phyloP scores from a whole-genome alignment of 2,113 vertebrate species.

The Panthera tigris region DNA sequence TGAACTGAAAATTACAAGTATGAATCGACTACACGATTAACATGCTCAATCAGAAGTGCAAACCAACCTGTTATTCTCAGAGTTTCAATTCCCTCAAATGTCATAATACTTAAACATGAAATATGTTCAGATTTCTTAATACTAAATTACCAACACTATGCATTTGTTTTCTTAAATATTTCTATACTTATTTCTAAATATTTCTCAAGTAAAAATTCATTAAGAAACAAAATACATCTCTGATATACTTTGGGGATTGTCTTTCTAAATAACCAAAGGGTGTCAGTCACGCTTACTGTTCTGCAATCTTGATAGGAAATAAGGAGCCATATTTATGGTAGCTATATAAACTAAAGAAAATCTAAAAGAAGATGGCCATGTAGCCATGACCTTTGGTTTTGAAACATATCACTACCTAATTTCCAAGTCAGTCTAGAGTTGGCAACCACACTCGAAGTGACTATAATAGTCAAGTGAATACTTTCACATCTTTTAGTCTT shows the following conservation, averaged over 20 bases:
- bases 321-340: background rate
- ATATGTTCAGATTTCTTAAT: background rate
- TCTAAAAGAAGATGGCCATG: background rate
- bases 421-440: background rate
- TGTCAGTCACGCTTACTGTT: background rate
- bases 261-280: background rate
- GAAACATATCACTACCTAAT: background rate
- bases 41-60: background rate
- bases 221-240: background rate
- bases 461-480: background rate
- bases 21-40: background rate
- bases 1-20: background rate
- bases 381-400: background rate
- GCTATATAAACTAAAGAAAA: background rate
- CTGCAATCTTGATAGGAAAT: background rate
- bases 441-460: background rate
- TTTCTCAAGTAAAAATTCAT: background rate
- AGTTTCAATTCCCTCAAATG: background rate
- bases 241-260: background rate
- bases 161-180: background rate
- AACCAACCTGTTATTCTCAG: background rate
- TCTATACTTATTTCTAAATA: background rate
- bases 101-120: background rate
- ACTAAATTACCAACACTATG: background rate
- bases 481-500: background rate